These are phyloP conservation scores for Hyposoter didymator DNA, from an alignment of 2,888 invertebrate species.

Conservation along the genomic window DNA sequence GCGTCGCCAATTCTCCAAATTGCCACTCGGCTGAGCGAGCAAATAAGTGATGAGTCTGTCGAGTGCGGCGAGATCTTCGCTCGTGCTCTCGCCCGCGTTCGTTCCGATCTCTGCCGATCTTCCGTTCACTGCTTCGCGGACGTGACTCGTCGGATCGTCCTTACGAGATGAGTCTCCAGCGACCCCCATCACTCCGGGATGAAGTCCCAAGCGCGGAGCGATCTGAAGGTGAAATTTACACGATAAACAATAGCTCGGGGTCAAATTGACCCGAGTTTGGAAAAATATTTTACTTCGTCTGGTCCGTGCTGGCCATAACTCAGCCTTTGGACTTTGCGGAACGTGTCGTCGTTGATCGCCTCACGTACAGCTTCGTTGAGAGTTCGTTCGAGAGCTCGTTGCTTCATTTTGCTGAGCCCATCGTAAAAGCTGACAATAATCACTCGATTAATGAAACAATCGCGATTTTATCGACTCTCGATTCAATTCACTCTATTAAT, in stretches of 20 bases:
- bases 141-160: slow-evolving; percentile 29
- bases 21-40: slow-evolving; percentile 84
- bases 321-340: slow-evolving; percentile 89
- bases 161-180: slow-evolving; percentile 24
- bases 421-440: slow-evolving; percentile 84
- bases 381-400: slow-evolving; percentile 86
- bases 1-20: slow-evolving; percentile 78
- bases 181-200: slow-evolving; percentile 49
- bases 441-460: neutral
- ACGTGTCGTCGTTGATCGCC: slow-evolving; percentile 88
- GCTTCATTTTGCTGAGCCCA: slow-evolving; percentile 82
- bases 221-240: slow-evolving; percentile 69
- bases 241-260: neutral
- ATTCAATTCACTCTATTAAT: no score
- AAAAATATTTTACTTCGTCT: slow-evolving; percentile 86
- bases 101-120: slow-evolving; percentile 81
- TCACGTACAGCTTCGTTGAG: slow-evolving; percentile 89
- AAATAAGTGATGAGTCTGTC: slow-evolving; percentile 88
- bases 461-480: no score
- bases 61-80: slow-evolving; percentile 87
- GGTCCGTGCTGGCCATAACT: slow-evolving; percentile 90
- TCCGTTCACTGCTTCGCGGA: slow-evolving; percentile 20
- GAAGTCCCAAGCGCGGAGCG: slow-evolving; percentile 75
- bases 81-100: slow-evolving; percentile 71
- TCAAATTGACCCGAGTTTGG: no score